Base-by-base conservation (phyloP, 2,113 vertebrate genomes). In the Alligator mississippiensis region DNA sequence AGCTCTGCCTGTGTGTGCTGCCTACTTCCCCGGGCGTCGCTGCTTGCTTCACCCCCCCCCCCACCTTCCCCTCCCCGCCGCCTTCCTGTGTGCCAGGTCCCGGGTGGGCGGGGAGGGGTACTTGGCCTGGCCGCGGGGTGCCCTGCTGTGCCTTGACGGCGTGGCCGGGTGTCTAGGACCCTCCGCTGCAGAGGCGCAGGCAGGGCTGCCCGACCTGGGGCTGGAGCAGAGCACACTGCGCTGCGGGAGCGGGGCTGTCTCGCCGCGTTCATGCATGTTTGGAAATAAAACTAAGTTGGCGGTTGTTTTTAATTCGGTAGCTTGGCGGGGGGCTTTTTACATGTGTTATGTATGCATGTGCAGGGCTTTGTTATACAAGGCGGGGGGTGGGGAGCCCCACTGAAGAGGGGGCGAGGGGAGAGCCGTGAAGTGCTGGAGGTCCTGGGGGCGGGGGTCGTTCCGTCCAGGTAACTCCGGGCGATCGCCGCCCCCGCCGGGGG, bases 121-220 rank as follows among this genome's bases (percentile, higher is more conserved):
- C 38, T 90, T n/a, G 72, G 6, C 18, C n/a, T 78, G 54, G 79
- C 17, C 58, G 60, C 30, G 27, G 19, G 66, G 83, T 55, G 90
- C 76, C 21, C 17, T 15, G 16, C 64, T n/a, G 15, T 88, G 82
- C 54, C 72, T 57, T 90, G 59, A 27, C 57, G 95, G 66, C 57
- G 96, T 88, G 68, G 47, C 24, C 34, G 87, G 78, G 77, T 24
- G 27, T 80, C 47, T 47, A 81, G 30, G 81, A 87, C 82, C 77
- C 80, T 92, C 70, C 92, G 91, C 97, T 97, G 97, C 97, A 97
- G 95, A 87, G 94, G 93, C 95, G 97, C 96, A 93, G 96, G 87
- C 87, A 47, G 47, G 47, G 47, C 88, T 92, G 63, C 22, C 78
- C 30, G 30, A 77, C 47, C 47, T 47, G 47, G 47, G 47, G 47